Base-by-base conservation (phyloP, 2,888 invertebrate species). In the Teinopalpus imperialis region DNA sequence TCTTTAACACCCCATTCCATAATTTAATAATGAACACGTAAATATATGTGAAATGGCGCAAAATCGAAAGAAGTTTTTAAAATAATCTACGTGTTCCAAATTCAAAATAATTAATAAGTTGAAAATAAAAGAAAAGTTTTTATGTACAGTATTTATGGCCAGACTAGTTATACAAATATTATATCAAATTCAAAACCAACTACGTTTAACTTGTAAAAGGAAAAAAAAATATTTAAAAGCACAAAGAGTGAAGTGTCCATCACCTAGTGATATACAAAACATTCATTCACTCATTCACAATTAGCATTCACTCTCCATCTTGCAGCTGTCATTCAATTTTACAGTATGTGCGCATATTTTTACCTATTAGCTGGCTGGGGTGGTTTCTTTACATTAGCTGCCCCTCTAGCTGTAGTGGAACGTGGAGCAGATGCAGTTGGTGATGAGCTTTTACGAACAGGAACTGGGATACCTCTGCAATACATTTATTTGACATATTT, bases 391-490 rank as follows among this genome's bases (percentile, higher is more conserved):
- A 53, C 67, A 7, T 67, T 45, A n/a, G 62, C 51, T 8, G 58
- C 45, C 5, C 66, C 52, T 18, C 73, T 63, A 0, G 66, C 57
- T 8, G 55, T 39, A 3, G 66, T 59, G 1, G 65, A 44, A 29
- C 42, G 44, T 2, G 66, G 80, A 35, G 63, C 69, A n/a, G 63
- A 66, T 27, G 76, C 78, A 46, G 86, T 83, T 0, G 88, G 87
- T 0, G 86, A 85, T 1, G 63, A 60, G 16, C 83, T 77, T 56
- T 90, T 91, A 21, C 80, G 76, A 1, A 83, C 85, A 2, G 90
- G 82, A 5, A 91, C 87, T 10, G 91, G 91, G 52, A 92, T 92
- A 29, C 90, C 90, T 20, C 88, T 88, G 68, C 3, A 51, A 49
- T 31, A 27, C 26, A 41, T 16, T 12, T 3, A 2, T 24, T 23